These are phyloP conservation scores for Meriones unguiculatus DNA, from an alignment of 2,113 vertebrate genomes.

Conservation along the genomic window DNA sequence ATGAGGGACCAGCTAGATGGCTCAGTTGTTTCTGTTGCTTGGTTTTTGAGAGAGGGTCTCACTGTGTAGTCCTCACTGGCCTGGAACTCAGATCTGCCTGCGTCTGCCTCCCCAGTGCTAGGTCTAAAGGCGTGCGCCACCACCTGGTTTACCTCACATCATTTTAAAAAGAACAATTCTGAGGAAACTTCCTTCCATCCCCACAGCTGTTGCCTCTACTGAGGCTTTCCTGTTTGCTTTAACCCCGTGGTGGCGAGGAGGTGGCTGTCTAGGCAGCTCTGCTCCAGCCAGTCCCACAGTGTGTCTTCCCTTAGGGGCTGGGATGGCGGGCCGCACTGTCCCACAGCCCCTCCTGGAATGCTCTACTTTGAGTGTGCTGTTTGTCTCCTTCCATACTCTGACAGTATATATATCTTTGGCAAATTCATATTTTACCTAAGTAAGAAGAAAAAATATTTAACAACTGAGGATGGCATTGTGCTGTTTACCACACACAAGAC, in stretches of 20 bases:
- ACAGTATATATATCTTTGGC: neutral
- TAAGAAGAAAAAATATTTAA: conserved; percentile 33
- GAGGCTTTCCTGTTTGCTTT: neutral
- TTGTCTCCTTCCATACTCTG: neutral
- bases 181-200: neutral
- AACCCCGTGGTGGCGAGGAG: neutral
- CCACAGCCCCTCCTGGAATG: neutral
- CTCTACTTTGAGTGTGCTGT: neutral
- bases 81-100: neutral
- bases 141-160: too few relatives aligned
- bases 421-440: conserved; percentile 29
- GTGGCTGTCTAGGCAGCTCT: neutral
- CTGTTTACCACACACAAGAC: neutral
- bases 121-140: neutral
- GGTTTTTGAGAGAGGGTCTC: too few relatives aligned
- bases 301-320: neutral
- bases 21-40: neutral
- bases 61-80: neutral
- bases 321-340: neutral
- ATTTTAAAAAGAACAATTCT: neutral
- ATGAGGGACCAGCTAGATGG: neutral
- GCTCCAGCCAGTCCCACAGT: neutral
- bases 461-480: neutral
- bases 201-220: too few relatives aligned
- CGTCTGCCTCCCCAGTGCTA: neutral